phyloP scores from a whole-genome alignment of 2,113 vertebrate species.

The Glaucidium brasilianum region DNA sequence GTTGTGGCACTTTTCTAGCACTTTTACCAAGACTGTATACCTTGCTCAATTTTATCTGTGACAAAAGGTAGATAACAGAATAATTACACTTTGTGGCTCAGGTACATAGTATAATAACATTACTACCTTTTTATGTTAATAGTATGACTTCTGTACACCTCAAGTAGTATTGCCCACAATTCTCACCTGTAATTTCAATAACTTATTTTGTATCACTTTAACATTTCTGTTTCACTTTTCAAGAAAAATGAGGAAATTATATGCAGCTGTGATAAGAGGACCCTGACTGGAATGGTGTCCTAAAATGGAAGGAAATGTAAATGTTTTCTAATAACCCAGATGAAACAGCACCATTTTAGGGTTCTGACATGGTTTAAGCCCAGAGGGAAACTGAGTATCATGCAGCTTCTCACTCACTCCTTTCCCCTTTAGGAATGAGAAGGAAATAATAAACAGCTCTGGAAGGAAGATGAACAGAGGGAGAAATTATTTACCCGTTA shows the following conservation, averaged over 20 bases:
- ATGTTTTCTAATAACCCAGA: not conserved
- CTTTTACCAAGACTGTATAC: not conserved
- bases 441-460: too few species aligned
- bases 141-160: not conserved
- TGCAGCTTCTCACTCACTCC: too few species aligned
- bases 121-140: not conserved
- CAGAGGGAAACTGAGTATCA: too few species aligned
- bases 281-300: not conserved
- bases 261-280: not conserved
- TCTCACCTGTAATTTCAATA: not conserved
- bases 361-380: too few species aligned
- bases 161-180: not conserved
- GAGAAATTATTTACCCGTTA: too few species aligned
- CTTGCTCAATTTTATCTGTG: not conserved
- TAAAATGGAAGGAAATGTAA: not conserved
- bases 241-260: not conserved
- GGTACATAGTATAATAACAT: not conserved
- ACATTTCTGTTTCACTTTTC: not conserved
- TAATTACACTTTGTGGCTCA: accelerated
- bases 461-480: too few species aligned
- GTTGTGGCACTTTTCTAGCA: not conserved
- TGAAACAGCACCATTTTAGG: not conserved
- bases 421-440: too few species aligned
- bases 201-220: not conserved
- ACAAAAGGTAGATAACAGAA: not conserved